A percentile compares a stretch with the other conserved stretches of the same genome.
Evolutionary conservation across 2,888 invertebrate genomes (phyloP).

Genomic region (Phasia obesa): DNA sequence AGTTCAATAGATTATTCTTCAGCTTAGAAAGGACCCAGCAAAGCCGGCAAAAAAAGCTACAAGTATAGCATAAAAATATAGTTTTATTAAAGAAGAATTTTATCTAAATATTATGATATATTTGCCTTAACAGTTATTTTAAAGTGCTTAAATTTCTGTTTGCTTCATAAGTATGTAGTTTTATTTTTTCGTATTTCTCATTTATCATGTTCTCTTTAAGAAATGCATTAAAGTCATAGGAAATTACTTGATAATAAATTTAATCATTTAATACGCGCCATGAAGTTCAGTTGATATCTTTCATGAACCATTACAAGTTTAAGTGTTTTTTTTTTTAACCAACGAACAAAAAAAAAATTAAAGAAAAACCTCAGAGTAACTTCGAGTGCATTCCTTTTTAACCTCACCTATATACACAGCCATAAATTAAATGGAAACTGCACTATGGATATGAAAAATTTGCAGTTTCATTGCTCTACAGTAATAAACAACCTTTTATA

Average conservation of each 20-base stretch:
- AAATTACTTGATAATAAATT: slow-evolving; percentile 67
- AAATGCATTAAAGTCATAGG: slow-evolving; percentile 53
- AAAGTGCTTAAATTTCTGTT: too few relatives aligned
- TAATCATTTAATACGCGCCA: slow-evolving; percentile 66
- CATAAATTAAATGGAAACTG: slow-evolving; percentile 6
- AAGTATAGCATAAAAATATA: too few relatives aligned
- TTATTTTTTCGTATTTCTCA: too few relatives aligned
- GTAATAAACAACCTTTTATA: slow-evolving; percentile 46
- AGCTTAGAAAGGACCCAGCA: too few relatives aligned
- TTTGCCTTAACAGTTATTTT: too few relatives aligned
- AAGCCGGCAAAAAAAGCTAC: too few relatives aligned
- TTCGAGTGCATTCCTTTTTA: slow-evolving; percentile 16
- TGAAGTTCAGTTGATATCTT: slow-evolving; percentile 60
- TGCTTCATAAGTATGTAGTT: too few relatives aligned
- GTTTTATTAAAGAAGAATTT: too few relatives aligned
- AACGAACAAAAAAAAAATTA: slow-evolving; percentile 3
- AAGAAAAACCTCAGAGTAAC: neutral
- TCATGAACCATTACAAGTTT: slow-evolving; percentile 56
- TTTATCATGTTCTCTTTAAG: neutral
- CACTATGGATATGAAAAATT: slow-evolving; percentile 36
- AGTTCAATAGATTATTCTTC: too few relatives aligned
- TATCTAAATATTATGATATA: too few relatives aligned
- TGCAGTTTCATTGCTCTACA: slow-evolving; percentile 27
- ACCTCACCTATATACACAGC: slow-evolving; percentile 4
- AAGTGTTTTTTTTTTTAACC: slow-evolving; percentile 49